Percentiles rank a stretch among this genome's conserved stretches.
Evolutionary conservation across 2,888 invertebrate species (phyloP).

Genomic region (Pterostichus niger): DNA sequence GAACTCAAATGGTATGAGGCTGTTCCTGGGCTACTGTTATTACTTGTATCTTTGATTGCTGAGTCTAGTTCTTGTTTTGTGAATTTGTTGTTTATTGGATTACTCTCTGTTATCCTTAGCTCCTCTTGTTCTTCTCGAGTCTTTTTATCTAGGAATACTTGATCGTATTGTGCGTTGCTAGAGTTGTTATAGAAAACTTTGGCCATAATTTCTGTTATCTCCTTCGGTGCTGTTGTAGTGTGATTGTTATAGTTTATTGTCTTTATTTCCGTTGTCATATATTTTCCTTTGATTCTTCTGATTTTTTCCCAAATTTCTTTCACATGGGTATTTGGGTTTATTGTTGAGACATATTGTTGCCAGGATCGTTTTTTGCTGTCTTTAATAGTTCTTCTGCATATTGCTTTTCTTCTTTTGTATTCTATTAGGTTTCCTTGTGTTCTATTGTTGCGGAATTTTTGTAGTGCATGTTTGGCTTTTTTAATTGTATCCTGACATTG

Average conservation of each 20-base stretch:
- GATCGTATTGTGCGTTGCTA: slow-evolving; percentile 5
- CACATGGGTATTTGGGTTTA: not conserved
- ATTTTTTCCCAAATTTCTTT: slow-evolving; percentile 15
- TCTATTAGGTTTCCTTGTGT: slow-evolving; percentile 39
- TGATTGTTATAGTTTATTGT: not conserved
- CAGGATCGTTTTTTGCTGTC: slow-evolving; percentile 45
- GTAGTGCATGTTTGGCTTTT: not conserved
- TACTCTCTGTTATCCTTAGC: not conserved
- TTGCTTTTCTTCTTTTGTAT: slow-evolving; percentile 4
- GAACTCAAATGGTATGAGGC: slow-evolving; percentile 28
- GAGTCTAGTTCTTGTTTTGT: not conserved
- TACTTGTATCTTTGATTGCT: slow-evolving; percentile 3
- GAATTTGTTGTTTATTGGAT: not conserved
- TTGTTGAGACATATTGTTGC: not conserved
- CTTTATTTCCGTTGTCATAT: not conserved
- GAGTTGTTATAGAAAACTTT: slow-evolving; percentile 3
- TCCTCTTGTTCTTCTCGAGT: not conserved
- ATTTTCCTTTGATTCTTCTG: not conserved
- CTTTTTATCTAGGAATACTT: not conserved
- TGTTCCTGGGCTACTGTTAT: slow-evolving; percentile 26
- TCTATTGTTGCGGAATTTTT: slow-evolving; percentile 41
- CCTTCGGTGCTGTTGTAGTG: not conserved
- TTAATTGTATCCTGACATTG: slow-evolving; percentile 20
- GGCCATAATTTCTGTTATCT: slow-evolving; percentile 20
- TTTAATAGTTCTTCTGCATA: slow-evolving; percentile 15